phyloP scores from a whole-genome alignment of 2,888 invertebrate genomes.

The Neria commutata region DNA sequence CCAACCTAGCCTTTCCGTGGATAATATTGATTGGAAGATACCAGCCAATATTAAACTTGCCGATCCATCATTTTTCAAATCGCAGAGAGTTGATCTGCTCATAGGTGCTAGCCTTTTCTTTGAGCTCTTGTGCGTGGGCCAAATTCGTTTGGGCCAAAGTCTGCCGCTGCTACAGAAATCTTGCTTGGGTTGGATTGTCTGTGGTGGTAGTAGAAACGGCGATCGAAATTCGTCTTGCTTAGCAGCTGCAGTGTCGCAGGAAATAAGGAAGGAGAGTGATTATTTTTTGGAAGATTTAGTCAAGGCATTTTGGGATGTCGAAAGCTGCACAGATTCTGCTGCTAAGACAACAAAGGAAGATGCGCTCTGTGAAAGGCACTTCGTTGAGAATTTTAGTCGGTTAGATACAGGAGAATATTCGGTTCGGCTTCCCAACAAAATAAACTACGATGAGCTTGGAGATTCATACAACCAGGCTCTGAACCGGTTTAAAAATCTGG shows the following conservation, averaged over 20 bases:
- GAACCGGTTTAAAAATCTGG: slow-evolving; percentile 19
- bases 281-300: slow-evolving; percentile 13
- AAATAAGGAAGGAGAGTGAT: not conserved
- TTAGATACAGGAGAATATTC: slow-evolving; percentile 14
- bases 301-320: slow-evolving; percentile 26
- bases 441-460: slow-evolving; percentile 3
- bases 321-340: slow-evolving; percentile 5
- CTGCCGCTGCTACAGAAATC: slow-evolving; percentile 31
- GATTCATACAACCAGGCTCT: slow-evolving; percentile 21
- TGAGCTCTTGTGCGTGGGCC: slow-evolving; percentile 31
- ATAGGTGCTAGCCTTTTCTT: slow-evolving; percentile 34
- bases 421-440: slow-evolving; percentile 7
- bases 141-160: slow-evolving; percentile 23
- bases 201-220: slow-evolving; percentile 17
- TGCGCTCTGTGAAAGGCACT: slow-evolving; percentile 18
- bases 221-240: not conserved
- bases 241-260: not conserved
- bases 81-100: slow-evolving; percentile 25
- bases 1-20: slow-evolving; percentile 25
- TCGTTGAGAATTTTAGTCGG: slow-evolving; percentile 15
- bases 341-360: slow-evolving; percentile 4
- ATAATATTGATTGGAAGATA: slow-evolving; percentile 22
- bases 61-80: slow-evolving; percentile 28
- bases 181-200: slow-evolving; percentile 31
- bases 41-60: slow-evolving; percentile 29